These are phyloP conservation scores for Lamprotornis superbus DNA, from an alignment of 2,113 vertebrate genomes.

Conservation along the genomic window DNA sequence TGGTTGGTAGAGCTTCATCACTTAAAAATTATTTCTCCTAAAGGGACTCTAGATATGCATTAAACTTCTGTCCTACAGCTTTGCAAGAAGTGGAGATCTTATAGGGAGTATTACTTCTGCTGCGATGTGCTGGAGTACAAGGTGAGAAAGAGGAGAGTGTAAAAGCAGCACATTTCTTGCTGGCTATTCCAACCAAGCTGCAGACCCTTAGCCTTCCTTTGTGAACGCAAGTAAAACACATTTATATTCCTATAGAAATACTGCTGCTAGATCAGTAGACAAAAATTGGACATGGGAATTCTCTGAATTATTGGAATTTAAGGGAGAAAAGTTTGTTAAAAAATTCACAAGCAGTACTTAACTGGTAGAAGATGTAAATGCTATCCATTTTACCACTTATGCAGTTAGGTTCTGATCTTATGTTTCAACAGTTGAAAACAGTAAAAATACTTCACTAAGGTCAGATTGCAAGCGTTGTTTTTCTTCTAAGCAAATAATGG, in stretches of 20 bases:
- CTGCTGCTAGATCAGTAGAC: neutral
- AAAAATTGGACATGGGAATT: neutral
- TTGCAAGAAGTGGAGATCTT: neutral
- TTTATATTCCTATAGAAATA: neutral
- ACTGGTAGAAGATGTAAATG: neutral
- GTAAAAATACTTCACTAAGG: neutral
- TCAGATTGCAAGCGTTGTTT: neutral
- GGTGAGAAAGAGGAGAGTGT: neutral
- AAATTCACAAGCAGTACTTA: neutral
- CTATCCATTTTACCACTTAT: neutral
- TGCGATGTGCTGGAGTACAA: neutral
- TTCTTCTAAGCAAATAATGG: neutral
- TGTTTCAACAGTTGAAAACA: neutral
- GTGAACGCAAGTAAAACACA: neutral
- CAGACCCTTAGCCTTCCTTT: neutral
- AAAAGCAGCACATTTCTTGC: neutral
- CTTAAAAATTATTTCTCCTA: neutral
- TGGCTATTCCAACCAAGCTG: neutral
- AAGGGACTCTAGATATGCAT: neutral
- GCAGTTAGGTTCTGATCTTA: neutral
- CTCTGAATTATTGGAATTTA: neutral
- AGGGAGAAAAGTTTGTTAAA: neutral
- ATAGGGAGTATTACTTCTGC: neutral
- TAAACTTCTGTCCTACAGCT: neutral
- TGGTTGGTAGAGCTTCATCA: neutral